Evolutionary conservation across 2,888 invertebrate species (phyloP), one percentile per base, ranked within the genome.

Genomic region (Tiphia femorata): DNA sequence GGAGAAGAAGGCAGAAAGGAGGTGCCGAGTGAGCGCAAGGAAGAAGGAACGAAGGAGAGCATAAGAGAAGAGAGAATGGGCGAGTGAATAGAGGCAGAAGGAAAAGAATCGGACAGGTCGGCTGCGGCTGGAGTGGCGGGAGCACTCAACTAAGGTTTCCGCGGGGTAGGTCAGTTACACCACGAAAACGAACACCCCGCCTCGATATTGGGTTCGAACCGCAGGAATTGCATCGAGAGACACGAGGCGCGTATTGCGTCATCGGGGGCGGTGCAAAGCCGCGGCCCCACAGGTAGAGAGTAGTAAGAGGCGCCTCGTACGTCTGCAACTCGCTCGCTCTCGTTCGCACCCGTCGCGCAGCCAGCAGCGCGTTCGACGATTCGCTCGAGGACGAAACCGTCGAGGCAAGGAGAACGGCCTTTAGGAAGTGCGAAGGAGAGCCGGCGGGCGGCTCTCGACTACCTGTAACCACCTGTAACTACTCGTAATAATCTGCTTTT

Each of bases 151-250:
- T 61, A 65, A 67, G 67, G 69, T 73, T 73, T 70, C 66, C 43
- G 55, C 61, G 62, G 51, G 73, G 55, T 72, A 72, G 78, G 76
- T 78, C 76, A 77, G 75, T 77, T 78, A 70, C 70, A 72, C 70
- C 73, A 71, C 73, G 68, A 75, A 76, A 74, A 70, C 68, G 58
- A 70, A 70, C 61, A 65, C 67, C 61, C 30, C 37, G 40, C 38
- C 47, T 56, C 61, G 68, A 70, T 70, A 72, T 65, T 58, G 62
- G 65, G 49, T 50, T 37, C 60, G 65, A 58, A 77, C 75, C 76
- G 51, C 75, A 76, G 69, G 75, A 78, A 78, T 78, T 68, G 59
- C 54, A 54, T 67, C 49, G 59, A 73, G 62, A 64, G 62, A 54
- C 55, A 35, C 64, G 59, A 49, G 29, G 30, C n/a, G n/a, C n/a